Base-by-base conservation (phyloP, 2,888 invertebrate species). In the Xestia rhomboidea region DNA sequence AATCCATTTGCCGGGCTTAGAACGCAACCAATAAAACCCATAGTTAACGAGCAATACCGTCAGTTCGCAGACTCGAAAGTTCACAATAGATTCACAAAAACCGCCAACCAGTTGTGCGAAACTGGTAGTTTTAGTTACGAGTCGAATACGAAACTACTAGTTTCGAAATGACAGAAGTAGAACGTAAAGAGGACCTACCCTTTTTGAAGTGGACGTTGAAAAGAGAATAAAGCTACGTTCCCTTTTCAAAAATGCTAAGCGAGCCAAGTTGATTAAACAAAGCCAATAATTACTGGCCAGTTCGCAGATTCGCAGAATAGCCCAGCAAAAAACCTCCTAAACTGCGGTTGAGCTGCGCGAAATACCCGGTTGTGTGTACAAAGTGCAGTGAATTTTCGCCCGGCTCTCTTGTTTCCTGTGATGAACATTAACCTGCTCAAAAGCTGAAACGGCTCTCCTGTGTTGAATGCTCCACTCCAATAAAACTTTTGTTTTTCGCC, bases 381-480 rank as follows among this genome's bases (percentile, higher is more conserved):
- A 89, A 91, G 87, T 90, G 89, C 89, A 89, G 86, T 76, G 83
- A 86, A 89, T 87, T 90, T 89, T 85, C 77, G 71, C 85, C 71
- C 75, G 86, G 82, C 84, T 78, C 87, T 82, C 89, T 86, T 90
- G 90, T 91, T 92, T 90, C 88, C 88, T 88, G 90, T 90, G 91
- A 92, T 91, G 89, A 92, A 92, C 91, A 94, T 93, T 93, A 92
- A 93, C 93, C 91, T 92, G 91, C 87, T 92, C 91, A 92, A 92
- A 92, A 92, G 90, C 92, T 91, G 91, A 92, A 93, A 93, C 90
- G 90, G 85, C 86, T 87, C 89, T 80, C 89, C 87, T 79, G 88
- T 87, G 84, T 77, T 82, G 84, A 88, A 85, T 82, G 89, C 86
- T 90, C 84, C 88, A 89, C 89, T 91, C 87, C 88, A 90, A 92